These are phyloP conservation scores for Campoplex capitator DNA, from an alignment of 2,888 invertebrate species.

Conservation along the genomic window DNA sequence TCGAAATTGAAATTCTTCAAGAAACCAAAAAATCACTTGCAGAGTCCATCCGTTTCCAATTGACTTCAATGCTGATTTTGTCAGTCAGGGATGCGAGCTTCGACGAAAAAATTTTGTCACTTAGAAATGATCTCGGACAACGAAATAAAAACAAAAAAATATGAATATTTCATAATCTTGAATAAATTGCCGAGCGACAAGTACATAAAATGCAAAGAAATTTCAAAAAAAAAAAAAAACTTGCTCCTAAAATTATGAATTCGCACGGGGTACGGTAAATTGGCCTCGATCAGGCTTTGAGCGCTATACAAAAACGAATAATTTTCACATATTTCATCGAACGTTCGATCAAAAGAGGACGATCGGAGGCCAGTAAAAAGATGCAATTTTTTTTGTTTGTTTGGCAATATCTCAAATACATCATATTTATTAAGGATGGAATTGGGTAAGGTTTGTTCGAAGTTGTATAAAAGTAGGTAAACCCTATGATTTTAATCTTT, in stretches of 20 bases:
- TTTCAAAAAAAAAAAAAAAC: not conserved
- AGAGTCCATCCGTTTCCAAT: not conserved
- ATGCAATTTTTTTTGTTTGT: not conserved
- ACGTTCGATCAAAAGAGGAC: not conserved
- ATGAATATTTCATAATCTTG: not conserved
- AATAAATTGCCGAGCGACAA: not conserved
- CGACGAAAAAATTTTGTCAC: too few species aligned
- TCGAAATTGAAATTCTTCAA: not conserved
- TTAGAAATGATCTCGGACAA: not conserved
- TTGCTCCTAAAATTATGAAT: not conserved
- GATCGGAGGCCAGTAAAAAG: not conserved
- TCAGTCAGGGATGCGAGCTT: too few species aligned
- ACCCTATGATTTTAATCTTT: slow-evolving; percentile 16
- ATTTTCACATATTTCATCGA: not conserved
- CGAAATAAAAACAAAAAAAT: not conserved
- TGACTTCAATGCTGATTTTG: not conserved
- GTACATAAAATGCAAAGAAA: slow-evolving; percentile 1
- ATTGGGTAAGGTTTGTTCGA: slow-evolving; percentile 40
- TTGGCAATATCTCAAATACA: slow-evolving; percentile 44
- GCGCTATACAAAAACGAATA: slow-evolving; percentile 33
- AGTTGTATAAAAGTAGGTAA: slow-evolving; percentile 56
- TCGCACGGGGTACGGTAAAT: not conserved
- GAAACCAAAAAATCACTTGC: not conserved
- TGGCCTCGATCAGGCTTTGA: slow-evolving; percentile 40
- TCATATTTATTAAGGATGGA: slow-evolving; percentile 38